A percentile compares a stretch with the other conserved stretches of the same genome.
These are phyloP conservation scores for Liasis olivaceus DNA, from an alignment of 2,797 vertebrate species.

Conservation along the genomic window DNA sequence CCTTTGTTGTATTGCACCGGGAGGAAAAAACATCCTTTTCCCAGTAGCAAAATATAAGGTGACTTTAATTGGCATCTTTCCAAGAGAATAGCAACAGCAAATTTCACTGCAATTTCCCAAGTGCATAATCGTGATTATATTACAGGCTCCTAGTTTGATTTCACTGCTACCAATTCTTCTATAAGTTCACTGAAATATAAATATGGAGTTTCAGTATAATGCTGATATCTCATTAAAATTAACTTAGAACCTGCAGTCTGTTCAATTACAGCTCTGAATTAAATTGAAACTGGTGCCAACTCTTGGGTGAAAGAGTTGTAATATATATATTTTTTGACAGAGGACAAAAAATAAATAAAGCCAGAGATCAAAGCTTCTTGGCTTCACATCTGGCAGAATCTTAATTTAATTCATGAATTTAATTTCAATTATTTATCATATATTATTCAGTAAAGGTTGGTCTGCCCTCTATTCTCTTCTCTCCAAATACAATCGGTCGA, in stretches of 20 bases:
- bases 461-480: not conserved
- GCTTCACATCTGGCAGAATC: not conserved
- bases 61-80: conserved; percentile 43
- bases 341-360: not conserved
- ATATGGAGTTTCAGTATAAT: conserved; percentile 41
- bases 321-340: not conserved
- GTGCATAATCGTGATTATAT: conserved; percentile 44
- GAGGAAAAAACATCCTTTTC: not conserved
- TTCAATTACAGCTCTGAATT: conserved; percentile 29
- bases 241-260: conserved; percentile 41
- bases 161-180: conserved; percentile 19
- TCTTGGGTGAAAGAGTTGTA: not conserved
- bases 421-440: conserved; percentile 11
- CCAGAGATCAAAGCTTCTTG: not conserved
- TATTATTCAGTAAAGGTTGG: not conserved
- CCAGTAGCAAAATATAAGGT: not conserved
- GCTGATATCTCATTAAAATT: conserved; percentile 40
- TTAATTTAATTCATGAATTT: not conserved
- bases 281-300: conserved; percentile 16
- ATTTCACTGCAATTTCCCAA: conserved; percentile 29
- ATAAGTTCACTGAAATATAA: conserved; percentile 36
- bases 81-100: conserved; percentile 5
- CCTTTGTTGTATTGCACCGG: conserved; percentile 17
- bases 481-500: not conserved
- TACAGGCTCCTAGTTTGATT: conserved; percentile 7